Evolutionary conservation across 2,888 invertebrate genomes (phyloP).

Genomic region (Hyppa rectilinea): DNA sequence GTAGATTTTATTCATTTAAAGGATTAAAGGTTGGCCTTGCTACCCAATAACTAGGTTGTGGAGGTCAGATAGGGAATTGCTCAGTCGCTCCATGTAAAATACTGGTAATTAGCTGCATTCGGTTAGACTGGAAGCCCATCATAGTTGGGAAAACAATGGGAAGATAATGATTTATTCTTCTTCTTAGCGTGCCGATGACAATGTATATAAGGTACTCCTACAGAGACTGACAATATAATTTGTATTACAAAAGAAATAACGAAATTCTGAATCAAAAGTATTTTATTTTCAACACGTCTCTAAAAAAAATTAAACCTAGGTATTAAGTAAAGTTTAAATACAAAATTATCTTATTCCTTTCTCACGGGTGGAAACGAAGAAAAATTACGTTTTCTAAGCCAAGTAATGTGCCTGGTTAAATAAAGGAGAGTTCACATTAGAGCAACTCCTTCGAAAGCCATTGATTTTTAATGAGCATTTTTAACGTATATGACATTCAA

Average conservation of each 20-base stretch:
- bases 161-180: no score
- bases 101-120: not conserved
- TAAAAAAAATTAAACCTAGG: conserved; percentile 33
- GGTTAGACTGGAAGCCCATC: not conserved
- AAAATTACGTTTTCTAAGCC: conserved; percentile 41
- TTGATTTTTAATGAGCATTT: not conserved
- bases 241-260: conserved; percentile 21
- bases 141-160: not conserved
- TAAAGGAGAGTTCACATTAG: conserved; percentile 3
- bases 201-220: no score
- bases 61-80: no score
- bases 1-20: no score
- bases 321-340: conserved; percentile 47
- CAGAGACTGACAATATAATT: no score
- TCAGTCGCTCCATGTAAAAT: no score
- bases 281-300: conserved; percentile 19
- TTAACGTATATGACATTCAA: not conserved
- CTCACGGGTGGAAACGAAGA: conserved; percentile 28
- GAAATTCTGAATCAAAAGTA: conserved; percentile 11
- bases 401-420: conserved; percentile 40
- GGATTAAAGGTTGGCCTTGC: no score
- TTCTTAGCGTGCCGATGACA: no score
- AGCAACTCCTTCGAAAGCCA: not conserved
- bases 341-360: conserved; percentile 45
- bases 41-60: no score